Evolutionary conservation across 1,140 invertebrate species (phyloP).

Genomic region (Lucilia cuprina): DNA sequence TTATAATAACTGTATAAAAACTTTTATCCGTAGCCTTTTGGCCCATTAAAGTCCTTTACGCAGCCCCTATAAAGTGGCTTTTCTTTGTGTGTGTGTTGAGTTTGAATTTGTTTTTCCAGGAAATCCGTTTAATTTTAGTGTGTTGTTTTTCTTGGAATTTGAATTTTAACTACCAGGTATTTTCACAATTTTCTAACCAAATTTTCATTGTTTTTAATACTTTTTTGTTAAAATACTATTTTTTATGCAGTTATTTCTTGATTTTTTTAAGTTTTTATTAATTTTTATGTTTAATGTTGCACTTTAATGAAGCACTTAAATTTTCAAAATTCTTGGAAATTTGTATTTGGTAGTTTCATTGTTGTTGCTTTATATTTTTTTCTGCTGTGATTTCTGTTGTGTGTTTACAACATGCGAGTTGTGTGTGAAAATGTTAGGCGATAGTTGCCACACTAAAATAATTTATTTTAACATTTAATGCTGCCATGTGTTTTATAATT

Average conservation of each 20-base stretch:
- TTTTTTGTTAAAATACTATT: background rate
- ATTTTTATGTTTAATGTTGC: background rate
- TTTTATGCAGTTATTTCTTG: background rate
- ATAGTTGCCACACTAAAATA: no score
- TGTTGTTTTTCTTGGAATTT: slow-evolving; percentile 33
- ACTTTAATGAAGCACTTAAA: slow-evolving; percentile 13
- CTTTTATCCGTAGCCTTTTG: background rate
- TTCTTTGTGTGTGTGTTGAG: background rate
- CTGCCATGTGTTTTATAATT: no score
- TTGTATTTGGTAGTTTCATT: slow-evolving; percentile 13
- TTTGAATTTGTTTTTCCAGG: slow-evolving; percentile 16
- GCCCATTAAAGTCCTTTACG: slow-evolving; percentile 22
- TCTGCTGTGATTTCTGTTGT: background rate
- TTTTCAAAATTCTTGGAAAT: slow-evolving; percentile 32
- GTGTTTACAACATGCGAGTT: background rate
- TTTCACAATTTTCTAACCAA: background rate
- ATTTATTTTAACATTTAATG: no score
- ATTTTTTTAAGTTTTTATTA: background rate
- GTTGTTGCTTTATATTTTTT: background rate
- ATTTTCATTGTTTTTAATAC: background rate
- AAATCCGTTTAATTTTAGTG: slow-evolving; percentile 26
- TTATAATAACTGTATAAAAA: background rate
- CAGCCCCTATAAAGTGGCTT: background rate
- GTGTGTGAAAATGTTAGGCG: background rate
- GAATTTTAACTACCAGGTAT: background rate